phyloP scores from a whole-genome alignment of 2,797 vertebrate genomes.

The Neomorphus geoffroyi region DNA sequence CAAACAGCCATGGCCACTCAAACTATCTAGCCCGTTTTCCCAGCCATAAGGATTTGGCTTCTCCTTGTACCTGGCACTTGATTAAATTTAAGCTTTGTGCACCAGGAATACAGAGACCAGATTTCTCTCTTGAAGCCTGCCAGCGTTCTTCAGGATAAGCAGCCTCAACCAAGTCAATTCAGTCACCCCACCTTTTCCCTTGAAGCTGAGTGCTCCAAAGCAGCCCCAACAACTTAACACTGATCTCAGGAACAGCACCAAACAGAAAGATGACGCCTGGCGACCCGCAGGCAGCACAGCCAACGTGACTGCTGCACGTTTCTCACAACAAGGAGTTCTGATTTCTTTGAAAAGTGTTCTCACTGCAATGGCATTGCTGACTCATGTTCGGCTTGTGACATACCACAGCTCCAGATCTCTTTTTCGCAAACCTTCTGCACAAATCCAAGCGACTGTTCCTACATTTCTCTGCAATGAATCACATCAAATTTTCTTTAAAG shows the following conservation, averaged over 20 bases:
- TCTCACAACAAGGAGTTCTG: neutral
- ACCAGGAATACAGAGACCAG: neutral
- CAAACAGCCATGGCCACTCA: neutral
- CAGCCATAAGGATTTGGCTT: neutral
- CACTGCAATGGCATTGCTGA: constrained; percentile 26
- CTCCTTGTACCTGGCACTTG: neutral
- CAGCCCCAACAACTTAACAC: neutral
- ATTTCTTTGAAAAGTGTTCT: constrained; percentile 4
- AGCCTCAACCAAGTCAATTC: neutral
- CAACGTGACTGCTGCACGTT: fast-evolving
- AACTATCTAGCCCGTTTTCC: neutral
- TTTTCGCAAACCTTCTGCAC: neutral
- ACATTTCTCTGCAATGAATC: constrained; percentile 11
- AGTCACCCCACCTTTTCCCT: neutral
- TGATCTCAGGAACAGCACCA: neutral
- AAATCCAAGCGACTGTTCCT: constrained; percentile 20
- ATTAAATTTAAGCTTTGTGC: neutral
- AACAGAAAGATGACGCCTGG: neutral
- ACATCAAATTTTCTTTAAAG: neutral
- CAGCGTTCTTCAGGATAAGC: neutral
- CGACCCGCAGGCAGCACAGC: neutral
- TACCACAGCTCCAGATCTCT: neutral
- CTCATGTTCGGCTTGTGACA: constrained; percentile 14
- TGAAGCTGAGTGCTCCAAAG: neutral
- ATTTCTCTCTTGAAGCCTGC: neutral